Base-by-base conservation (phyloP, 2,888 invertebrate genomes). In the Melipona beecheii region DNA sequence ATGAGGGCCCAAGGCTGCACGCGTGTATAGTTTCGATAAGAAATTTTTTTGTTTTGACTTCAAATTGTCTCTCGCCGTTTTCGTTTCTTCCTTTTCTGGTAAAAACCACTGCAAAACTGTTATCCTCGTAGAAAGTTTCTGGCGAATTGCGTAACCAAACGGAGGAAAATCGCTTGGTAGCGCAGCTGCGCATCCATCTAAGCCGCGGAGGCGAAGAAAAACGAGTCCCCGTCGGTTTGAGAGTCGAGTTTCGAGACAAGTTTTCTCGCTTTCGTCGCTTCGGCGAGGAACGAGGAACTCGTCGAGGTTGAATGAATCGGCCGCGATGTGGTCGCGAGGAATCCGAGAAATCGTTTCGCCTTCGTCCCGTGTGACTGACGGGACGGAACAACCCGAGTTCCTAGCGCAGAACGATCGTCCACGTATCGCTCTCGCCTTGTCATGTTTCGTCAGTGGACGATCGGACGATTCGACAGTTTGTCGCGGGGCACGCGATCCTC, bases 371-470 rank as follows among this genome's bases (percentile, higher is more conserved):
- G 13, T 4, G 60, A 69, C 72, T 58, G 31, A 64, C 43, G 43
- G 21, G 50, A 36, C 50, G 43, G 73, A 50, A 62, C 72, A 75
- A 83, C 58, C 56, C 66, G 64, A 60, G 78, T 69, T 83, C 78
- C 84, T 75, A 78, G 75, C 83, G 75, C 71, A 56, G 62, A 52
- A 77, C 50, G 60, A 62, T 83, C 78, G 84, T 83, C 84, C 84
- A 83, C 84, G 84, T 83, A 75, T 31, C 3, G 71, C 83, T 71
- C 24, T 56, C 83, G 72, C 84, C 78, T 83, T 83, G 83, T 83
- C 83, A 78, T 72, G 83, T 84, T 84, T 84, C 83, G 83, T 84
- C 83, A 78, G 83, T 83, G 83, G 58, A 66, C 78, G 49, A 56
- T 19, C 36, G 68, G 78, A 76, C 58, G 83, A 84, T 83, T 84